Evolutionary conservation across 2,888 invertebrate species (phyloP).

Genomic region (Doris montereyensis): DNA sequence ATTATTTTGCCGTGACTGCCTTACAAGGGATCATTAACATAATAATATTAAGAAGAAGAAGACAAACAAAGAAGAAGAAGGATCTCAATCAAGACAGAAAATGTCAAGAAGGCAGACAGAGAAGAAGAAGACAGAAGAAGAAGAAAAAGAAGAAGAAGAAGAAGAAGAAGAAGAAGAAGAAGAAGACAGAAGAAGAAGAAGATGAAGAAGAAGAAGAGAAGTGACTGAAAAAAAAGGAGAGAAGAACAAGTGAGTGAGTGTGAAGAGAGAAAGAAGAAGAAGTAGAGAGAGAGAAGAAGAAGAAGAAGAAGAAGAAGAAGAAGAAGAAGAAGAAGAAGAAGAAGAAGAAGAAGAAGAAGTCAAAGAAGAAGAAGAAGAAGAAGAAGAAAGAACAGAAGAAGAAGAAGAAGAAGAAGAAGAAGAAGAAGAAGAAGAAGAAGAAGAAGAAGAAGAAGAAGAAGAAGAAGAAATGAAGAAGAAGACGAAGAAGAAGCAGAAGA

Average conservation of each 20-base stretch:
- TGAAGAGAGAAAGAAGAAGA: neutral
- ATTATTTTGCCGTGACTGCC: too few species aligned
- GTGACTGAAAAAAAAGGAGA: neutral
- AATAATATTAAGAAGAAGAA: too few species aligned
- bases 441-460: neutral
- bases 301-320: neutral
- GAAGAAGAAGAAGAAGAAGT: neutral
- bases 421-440: neutral
- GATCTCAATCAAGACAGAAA: too few species aligned
- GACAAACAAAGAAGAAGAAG: too few species aligned
- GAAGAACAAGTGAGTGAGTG: neutral
- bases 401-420: neutral
- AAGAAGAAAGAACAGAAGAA: neutral
- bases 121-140: neutral
- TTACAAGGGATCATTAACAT: too few species aligned
- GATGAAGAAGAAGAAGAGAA: neutral
- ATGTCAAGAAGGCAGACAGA: neutral
- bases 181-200: neutral
- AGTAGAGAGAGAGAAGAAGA: neutral
- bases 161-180: neutral
- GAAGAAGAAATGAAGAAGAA: neutral
- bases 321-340: neutral
- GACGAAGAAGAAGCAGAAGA: neutral
- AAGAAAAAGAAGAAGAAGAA: neutral
- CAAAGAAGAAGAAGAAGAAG: neutral